These are phyloP conservation scores for Eunapius fragilis DNA, from an alignment of 37 sponge, comb jelly and placozoan species.

Conservation along the genomic window DNA sequence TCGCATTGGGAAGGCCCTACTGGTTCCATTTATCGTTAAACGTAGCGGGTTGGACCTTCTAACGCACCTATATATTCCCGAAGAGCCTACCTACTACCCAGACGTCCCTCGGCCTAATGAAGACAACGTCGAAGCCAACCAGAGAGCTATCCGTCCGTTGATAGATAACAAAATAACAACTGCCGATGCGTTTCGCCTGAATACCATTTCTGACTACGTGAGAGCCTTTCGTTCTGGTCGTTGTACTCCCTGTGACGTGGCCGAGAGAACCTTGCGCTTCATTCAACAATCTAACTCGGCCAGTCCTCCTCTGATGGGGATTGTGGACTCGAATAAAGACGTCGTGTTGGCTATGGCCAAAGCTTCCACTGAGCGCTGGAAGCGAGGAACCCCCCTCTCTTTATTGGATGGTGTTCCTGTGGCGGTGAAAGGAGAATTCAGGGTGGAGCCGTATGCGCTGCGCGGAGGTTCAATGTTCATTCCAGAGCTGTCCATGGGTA, in stretches of 20 bases:
- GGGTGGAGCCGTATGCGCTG: conserved; percentile 57
- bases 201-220: conserved; percentile 33
- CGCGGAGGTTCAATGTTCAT: conserved; percentile 45
- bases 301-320: conserved; percentile 72
- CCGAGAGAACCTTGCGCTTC: conserved; percentile 48
- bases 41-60: conserved; percentile 22
- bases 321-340: conserved; percentile 50
- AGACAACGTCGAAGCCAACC: conserved; percentile 9
- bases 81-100: conserved; percentile 58
- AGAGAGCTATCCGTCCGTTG: background rate
- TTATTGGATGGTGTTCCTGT: conserved; percentile 88
- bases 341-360: conserved; percentile 73
- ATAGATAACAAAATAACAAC: background rate
- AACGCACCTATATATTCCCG: conserved; percentile 56
- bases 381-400: conserved; percentile 72
- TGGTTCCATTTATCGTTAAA: conserved; percentile 13
- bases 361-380: conserved; percentile 83
- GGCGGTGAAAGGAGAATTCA: conserved; percentile 83
- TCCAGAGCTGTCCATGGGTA: conserved; percentile 21
- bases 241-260: conserved; percentile 57
- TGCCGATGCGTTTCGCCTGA: background rate
- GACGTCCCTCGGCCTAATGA: conserved; percentile 25
- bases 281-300: conserved; percentile 47
- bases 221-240: conserved; percentile 31
- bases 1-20: conserved; percentile 33